Base-by-base conservation (phyloP, 2,888 invertebrate genomes). In the Caenorhabditis doughertyi region DNA sequence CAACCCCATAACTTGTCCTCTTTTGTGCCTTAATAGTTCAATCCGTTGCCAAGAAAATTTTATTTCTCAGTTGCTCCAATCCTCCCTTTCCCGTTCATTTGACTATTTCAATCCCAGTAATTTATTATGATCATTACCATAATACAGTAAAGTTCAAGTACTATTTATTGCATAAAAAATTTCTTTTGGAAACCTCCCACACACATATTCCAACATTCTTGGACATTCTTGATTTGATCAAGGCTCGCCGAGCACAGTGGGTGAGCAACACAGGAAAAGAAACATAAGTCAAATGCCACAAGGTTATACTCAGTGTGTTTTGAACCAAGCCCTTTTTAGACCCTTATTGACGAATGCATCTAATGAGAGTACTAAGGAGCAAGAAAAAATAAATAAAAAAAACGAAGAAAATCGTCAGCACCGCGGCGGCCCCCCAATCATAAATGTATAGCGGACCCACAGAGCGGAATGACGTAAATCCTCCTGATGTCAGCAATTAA, bases 331-430 rank as follows among this genome's bases (percentile, higher is more conserved):
- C 53, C 42, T 27, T 55, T 68, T 56, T 56, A 29, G 29, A 21
- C 11, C 39, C 21, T 51, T 51, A 51, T 53, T 62, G 49, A 44
- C 49, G 68, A 32, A 68, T 77, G 77, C 77, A 77, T 44, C 68
- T 77, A 62, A 77, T 77, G 77, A 77, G 68, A 77, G 77, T 68
- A 68, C 77, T 77, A 60, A 23, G 60, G 53, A 9, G 21, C 39
- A 51, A 32, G 55, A 65, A 58, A 55, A 35, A 44, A 49, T 25
- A 42, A 56, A 65, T 65, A 55, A 18, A 55, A 64, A 64, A 64
- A 55, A 73, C 72, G 55, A 64, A 67, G 51, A 60, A 35, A 58
- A 47, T 64, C 73, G 76, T 68, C 76, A 68, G 67, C 56, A 32
- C 32, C 4, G 32, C 32, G 9, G 39, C n/a, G 29, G 44, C 27